These are phyloP conservation scores for Microctonus brassicae DNA, from an alignment of 2,888 invertebrate genomes.

Conservation along the genomic window DNA sequence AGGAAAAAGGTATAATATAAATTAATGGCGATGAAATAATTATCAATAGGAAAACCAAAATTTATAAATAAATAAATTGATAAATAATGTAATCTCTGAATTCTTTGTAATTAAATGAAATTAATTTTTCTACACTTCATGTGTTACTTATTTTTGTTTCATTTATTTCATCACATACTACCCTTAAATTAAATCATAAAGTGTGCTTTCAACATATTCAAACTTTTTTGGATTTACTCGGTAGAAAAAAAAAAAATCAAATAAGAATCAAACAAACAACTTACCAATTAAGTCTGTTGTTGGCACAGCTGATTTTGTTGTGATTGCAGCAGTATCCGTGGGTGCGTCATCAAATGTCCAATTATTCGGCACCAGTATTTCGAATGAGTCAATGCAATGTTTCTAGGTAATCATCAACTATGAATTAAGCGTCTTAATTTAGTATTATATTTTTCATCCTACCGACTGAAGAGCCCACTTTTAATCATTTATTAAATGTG, in stretches of 20 bases:
- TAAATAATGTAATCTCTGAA: constrained; percentile 47
- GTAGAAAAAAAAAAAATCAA: constrained; percentile 11
- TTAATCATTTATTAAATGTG: constrained; percentile 47
- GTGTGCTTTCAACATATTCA: constrained; percentile 28
- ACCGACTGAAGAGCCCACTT: constrained; percentile 42
- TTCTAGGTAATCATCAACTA: constrained; percentile 69
- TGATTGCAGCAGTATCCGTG: constrained; percentile 69
- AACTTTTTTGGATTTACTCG: constrained; percentile 36
- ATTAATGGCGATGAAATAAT: constrained; percentile 33
- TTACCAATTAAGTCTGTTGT: constrained; percentile 57
- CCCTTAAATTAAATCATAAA: constrained; percentile 17
- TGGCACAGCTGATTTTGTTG: constrained; percentile 70
- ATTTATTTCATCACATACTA: constrained; percentile 32
- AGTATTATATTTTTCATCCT: constrained; percentile 34
- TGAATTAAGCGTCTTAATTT: constrained; percentile 65
- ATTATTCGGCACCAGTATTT: constrained; percentile 68
- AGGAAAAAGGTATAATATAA: constrained; percentile 30
- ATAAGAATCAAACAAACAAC: not conserved
- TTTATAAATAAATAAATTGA: constrained; percentile 18
- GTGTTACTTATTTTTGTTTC: constrained; percentile 29
- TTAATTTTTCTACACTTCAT: constrained; percentile 40
- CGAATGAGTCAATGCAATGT: constrained; percentile 68
- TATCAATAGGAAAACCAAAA: constrained; percentile 30
- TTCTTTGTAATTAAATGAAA: constrained; percentile 50
- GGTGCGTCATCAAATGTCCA: constrained; percentile 68